phyloP scores from a whole-genome alignment of 2,113 vertebrate genomes.

The Amphilophus citrinellus region DNA sequence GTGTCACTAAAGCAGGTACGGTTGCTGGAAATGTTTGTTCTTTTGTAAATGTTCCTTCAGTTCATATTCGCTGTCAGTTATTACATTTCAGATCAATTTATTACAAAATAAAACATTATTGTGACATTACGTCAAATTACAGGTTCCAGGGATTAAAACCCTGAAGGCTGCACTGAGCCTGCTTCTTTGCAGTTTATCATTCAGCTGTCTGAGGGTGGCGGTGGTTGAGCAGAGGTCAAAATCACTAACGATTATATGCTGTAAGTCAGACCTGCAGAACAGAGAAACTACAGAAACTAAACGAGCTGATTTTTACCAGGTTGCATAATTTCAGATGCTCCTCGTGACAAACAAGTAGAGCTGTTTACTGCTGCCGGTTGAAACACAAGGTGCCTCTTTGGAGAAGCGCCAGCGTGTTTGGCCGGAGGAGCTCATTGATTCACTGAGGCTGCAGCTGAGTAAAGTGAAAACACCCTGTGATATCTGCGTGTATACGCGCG shows the following conservation, averaged over 20 bases:
- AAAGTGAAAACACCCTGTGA: background rate
- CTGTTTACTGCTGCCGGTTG: background rate
- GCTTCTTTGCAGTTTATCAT: background rate
- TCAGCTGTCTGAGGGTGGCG: fast-evolving
- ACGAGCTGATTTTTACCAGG: background rate
- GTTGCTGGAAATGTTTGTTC: too few species aligned
- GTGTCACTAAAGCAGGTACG: too few species aligned
- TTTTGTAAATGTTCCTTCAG: background rate
- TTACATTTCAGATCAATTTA: background rate
- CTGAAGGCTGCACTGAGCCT: fast-evolving
- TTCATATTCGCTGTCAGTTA: too few species aligned
- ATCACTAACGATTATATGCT: background rate
- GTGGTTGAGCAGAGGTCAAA: background rate
- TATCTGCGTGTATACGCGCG: too few species aligned
- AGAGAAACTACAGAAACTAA: background rate
- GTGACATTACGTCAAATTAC: background rate
- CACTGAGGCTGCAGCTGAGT: background rate
- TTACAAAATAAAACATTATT: background rate
- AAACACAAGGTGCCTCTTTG: background rate
- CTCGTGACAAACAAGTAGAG: constrained; percentile 4
- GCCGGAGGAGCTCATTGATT: background rate
- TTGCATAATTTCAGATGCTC: background rate
- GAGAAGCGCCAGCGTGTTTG: background rate
- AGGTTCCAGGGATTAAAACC: fast-evolving
- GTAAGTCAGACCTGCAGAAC: background rate